These are phyloP conservation scores for Delia radicum DNA, from an alignment of 1,140 invertebrate species.

Conservation along the genomic window DNA sequence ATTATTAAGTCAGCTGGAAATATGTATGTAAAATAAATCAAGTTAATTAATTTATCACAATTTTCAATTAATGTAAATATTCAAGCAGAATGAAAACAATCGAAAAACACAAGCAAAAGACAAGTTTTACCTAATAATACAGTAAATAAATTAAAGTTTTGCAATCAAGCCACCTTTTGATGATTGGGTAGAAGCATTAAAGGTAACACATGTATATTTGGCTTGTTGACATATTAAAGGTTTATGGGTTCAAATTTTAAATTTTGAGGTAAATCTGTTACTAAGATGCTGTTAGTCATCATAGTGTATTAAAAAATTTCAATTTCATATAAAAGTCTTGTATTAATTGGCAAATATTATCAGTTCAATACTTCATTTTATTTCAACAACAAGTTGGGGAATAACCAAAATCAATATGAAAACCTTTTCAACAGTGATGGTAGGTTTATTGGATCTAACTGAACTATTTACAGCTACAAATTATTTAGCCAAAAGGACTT, in stretches of 20 bases:
- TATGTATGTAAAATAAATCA: too few species aligned
- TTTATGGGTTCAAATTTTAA: neutral
- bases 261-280: neutral
- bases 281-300: neutral
- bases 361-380: slow-evolving; percentile 22
- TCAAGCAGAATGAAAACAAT: too few species aligned
- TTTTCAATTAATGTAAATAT: too few species aligned
- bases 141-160: neutral
- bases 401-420: slow-evolving; percentile 20
- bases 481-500: too few species aligned
- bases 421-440: slow-evolving; percentile 7
- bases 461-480: too few species aligned
- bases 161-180: neutral
- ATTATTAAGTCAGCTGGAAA: too few species aligned
- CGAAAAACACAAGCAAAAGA: too few species aligned
- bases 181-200: neutral
- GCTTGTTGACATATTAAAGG: neutral
- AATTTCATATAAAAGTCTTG: slow-evolving; percentile 24
- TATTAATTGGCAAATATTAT: neutral
- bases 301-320: neutral
- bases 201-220: neutral
- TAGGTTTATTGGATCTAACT: neutral
- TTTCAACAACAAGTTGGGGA: slow-evolving; percentile 14
- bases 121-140: neutral
- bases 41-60: too few species aligned